Base-by-base conservation (phyloP, 2,888 invertebrate species). In the Phlogophora meticulosa region DNA sequence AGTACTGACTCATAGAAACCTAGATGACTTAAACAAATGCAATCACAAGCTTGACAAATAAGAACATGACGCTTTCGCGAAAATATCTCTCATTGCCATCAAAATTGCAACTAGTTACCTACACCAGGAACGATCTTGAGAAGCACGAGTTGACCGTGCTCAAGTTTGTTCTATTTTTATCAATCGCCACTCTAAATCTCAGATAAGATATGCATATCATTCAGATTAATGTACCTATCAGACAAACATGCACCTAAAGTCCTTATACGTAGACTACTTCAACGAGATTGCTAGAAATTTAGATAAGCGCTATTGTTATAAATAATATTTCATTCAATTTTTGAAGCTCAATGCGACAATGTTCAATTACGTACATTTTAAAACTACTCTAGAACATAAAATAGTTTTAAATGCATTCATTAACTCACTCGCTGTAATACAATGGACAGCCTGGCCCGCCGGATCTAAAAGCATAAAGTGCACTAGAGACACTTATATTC, bases 131-230 rank as follows among this genome's bases (percentile, higher is more conserved):
- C 9, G 53, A 46, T 46, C 52, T 67, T 58, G 60, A 63, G 43
- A 28, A 5, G 28, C 28, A 28, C 28, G 28, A 28, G 28, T 28
- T 28, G 28, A 63, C 60, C 57, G 68, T 42, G 40, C 20, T 57
- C 78, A 72, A 78, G 78, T 62, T 49, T 58, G n/a, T 65, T 65
- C 75, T 75, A 74, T 74, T 67, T 67, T 62, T 66, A 56, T 64
- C 63, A 49, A 73, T 63, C 53, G 22, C 42, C 49, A 43, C 43
- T 70, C 38, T 32, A 32, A 38, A 67, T 73, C 59, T 38, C 2
- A 24, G 72, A 76, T 76, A 59, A 59, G 72, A 71, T 76, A 76
- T 32, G 20, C 43, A 20, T 62, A 71, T 76, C 43, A 40, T 62
- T 24, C 9, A 40, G 59, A 71, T 62, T 36, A 65, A 20, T 38